These are phyloP conservation scores for Chascanopsetta lugubris DNA, from an alignment of 2,113 vertebrate species.

Conservation along the genomic window DNA sequence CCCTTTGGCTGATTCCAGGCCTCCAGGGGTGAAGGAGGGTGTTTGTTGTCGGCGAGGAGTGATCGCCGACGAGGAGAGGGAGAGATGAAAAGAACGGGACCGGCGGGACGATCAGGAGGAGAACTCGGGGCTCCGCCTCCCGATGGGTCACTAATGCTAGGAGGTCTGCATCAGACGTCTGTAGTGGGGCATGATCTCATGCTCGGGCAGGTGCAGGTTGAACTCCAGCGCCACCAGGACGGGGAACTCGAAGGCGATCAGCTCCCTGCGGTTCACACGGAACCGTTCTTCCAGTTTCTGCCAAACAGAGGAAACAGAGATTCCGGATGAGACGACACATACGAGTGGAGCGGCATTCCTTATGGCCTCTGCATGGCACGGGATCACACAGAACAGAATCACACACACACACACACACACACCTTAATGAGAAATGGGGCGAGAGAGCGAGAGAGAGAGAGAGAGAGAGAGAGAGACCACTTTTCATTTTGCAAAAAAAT, in stretches of 20 bases:
- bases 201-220: conserved; percentile 94
- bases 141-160: conserved; percentile 85
- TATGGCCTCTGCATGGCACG: not conserved
- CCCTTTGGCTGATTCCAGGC: conserved; percentile 69
- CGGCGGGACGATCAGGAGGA: conserved; percentile 50
- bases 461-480: too few relatives aligned
- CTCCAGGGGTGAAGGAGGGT: conserved; percentile 43
- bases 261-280: conserved; percentile 93
- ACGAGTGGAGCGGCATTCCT: not conserved
- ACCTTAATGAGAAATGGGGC: too few relatives aligned
- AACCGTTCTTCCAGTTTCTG: conserved; percentile 99
- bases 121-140: conserved; percentile 58
- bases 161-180: conserved; percentile 94
- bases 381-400: too few relatives aligned
- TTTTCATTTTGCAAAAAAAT: too few relatives aligned
- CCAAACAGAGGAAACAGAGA: conserved; percentile 22
- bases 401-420: too few relatives aligned
- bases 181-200: conserved; percentile 98
- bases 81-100: conserved; percentile 13
- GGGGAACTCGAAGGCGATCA: conserved; percentile 97
- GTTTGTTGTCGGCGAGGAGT: not conserved
- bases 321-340: not conserved
- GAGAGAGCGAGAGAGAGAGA: too few relatives aligned
- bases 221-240: conserved; percentile 98
- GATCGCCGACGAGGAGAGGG: not conserved